Conservation (phyloP, 2,888 invertebrate genomes). For the Gymnocheta viridis region DNA sequence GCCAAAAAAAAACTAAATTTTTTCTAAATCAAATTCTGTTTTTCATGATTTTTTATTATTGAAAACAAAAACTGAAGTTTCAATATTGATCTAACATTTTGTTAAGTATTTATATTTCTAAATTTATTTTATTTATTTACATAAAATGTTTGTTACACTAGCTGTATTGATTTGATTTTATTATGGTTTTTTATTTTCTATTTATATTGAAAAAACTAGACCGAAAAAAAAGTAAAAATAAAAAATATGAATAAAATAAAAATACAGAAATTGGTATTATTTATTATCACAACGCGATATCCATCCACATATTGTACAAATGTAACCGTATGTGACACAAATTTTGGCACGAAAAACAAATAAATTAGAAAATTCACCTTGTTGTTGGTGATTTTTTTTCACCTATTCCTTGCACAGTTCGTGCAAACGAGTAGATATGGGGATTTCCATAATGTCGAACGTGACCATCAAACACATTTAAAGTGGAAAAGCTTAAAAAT, state of each 20-base stretch:
- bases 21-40: no score
- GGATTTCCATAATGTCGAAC: no score
- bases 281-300: slow-evolving; percentile 62
- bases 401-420: no score
- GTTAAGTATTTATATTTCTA: neutral
- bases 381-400: neutral
- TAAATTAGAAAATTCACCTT: slow-evolving; percentile 54
- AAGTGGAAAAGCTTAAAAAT: no score
- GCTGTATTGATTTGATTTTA: slow-evolving; percentile 45
- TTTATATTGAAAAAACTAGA: neutral
- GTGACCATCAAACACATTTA: no score
- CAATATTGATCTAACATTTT: slow-evolving; percentile 59
- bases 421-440: neutral
- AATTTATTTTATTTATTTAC: slow-evolving; percentile 34
- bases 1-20: no score
- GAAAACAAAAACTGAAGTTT: neutral
- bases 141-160: slow-evolving; percentile 52
- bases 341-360: slow-evolving; percentile 65
- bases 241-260: neutral
- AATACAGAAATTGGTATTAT: slow-evolving; percentile 39
- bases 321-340: slow-evolving; percentile 52
- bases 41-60: neutral
- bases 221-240: neutral
- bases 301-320: slow-evolving; percentile 51
- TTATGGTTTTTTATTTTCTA: neutral